Evolutionary conservation across 2,888 invertebrate genomes (phyloP).

Genomic region (Coremacera marginata): DNA sequence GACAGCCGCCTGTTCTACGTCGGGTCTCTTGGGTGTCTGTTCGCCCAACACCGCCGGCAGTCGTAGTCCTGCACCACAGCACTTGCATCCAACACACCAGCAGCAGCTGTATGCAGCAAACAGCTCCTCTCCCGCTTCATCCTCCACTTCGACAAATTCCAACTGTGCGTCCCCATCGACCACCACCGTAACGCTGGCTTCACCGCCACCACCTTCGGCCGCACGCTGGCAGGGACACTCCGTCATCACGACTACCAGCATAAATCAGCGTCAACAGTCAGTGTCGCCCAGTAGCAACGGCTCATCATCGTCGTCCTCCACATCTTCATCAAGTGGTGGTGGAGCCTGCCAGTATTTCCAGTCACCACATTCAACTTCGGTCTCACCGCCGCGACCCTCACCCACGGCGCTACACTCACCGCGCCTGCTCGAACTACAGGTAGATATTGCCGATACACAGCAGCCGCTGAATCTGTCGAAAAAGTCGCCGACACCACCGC

Average conservation of each 20-base stretch:
- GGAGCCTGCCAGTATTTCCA: constrained; percentile 69
- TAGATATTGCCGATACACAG: constrained; percentile 84
- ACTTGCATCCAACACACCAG: constrained; percentile 46
- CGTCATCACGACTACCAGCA: constrained; percentile 75
- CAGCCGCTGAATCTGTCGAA: constrained; percentile 92
- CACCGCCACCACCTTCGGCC: constrained; percentile 60
- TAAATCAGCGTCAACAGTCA: constrained; percentile 69
- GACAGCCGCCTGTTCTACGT: constrained; percentile 49
- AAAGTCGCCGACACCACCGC: constrained; percentile 83
- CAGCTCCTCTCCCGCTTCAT: constrained; percentile 42
- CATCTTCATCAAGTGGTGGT: constrained; percentile 51
- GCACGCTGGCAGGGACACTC: constrained; percentile 70
- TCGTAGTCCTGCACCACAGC: constrained; percentile 55
- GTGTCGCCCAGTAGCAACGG: constrained; percentile 67
- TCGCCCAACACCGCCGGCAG: constrained; percentile 56
- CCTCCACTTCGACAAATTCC: constrained; percentile 55
- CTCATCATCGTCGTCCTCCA: constrained; percentile 59
- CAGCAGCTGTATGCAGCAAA: constrained; percentile 45
- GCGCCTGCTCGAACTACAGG: constrained; percentile 81
- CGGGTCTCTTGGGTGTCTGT: constrained; percentile 51
- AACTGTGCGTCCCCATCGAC: constrained; percentile 66
- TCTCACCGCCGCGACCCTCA: constrained; percentile 70
- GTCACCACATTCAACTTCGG: constrained; percentile 69
- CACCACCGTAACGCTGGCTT: constrained; percentile 62
- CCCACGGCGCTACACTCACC: constrained; percentile 57